Percentiles rank a stretch among this genome's conserved stretches.
Conservation (phyloP, 2,797 vertebrate genomes). For the Spatula clypeata region DNA sequence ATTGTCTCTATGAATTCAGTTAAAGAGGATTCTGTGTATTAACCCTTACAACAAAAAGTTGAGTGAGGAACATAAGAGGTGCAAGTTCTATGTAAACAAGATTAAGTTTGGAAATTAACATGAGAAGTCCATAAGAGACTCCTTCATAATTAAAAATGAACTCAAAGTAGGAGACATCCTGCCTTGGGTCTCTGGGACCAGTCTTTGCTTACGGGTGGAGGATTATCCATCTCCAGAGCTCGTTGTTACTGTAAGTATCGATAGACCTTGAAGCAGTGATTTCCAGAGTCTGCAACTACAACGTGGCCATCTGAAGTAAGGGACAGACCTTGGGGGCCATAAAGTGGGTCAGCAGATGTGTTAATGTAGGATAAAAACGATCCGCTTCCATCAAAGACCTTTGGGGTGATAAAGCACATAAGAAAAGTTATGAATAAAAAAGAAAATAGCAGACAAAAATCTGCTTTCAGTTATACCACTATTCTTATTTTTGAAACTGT, state of each 20-base stretch:
- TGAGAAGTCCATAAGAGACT: conserved; percentile 74
- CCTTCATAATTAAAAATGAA: conserved; percentile 72
- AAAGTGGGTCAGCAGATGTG: conserved; percentile 97
- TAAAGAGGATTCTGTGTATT: conserved; percentile 63
- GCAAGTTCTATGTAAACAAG: conserved; percentile 81
- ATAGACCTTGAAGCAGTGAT: conserved; percentile 99
- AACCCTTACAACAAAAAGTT: conserved; percentile 72
- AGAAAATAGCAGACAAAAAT: not conserved
- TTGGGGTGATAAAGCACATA: conserved; percentile 51
- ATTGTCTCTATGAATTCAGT: conserved; percentile 68
- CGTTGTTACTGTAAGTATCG: conserved; percentile 93
- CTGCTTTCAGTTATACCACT: not conserved
- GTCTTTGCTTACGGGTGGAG: conserved; percentile 50
- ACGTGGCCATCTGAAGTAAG: conserved; percentile 97
- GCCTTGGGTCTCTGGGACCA: conserved; percentile 49
- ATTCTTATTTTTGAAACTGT: not conserved
- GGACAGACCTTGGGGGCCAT: conserved; percentile 96
- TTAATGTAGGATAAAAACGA: conserved; percentile 99
- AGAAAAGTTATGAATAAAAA: not conserved
- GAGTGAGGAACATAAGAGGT: conserved; percentile 75
- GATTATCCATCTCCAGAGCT: conserved; percentile 22
- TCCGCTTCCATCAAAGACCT: conserved; percentile 98
- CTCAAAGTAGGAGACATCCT: conserved; percentile 70
- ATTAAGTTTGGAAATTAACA: conserved; percentile 82
- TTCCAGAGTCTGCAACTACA: conserved; percentile 98